Evolutionary conservation across 92 coral and sea anemone genomes (phyloP), one percentile per base, ranked within the genome.

Genomic region (Porites rus): DNA sequence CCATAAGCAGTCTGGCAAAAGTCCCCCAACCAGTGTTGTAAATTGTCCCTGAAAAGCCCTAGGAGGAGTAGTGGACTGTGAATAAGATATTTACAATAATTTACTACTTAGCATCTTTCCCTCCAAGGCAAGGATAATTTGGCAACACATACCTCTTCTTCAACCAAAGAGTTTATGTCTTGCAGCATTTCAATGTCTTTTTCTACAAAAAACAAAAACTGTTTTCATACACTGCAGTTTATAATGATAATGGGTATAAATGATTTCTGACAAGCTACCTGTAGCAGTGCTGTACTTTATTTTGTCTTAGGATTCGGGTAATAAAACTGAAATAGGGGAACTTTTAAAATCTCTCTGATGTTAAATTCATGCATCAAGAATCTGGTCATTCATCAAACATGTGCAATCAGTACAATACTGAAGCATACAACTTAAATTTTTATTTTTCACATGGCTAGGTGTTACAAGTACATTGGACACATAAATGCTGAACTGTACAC

Each of bases 141-240:
- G 4, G 16, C 50, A 51, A 9, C 21, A 85, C 93, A 68, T 79
- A 96, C 99, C 93, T 93, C 95, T 10, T 91, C 94, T 65, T 88
- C 87, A 12, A 90, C 95, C 50, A 97, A 67, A 59, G 91, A 91
- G 79, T 95, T 92, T 72, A 97, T 90, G 20, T 92, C 97, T 68
- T 87, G 83, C 22, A 97, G 91, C 90, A 95, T 90, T 59, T 95
- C 98, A 59, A 95, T 90, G 72, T 97, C 99, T 75, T 93, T 92
- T 59, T 92, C 98, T 94, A 76, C 11, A 79, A 76, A 80, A 24
- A 13, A 7, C 65, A 65, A 79, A 60, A 56, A 7, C 8, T 18
- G 12, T 10, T 25, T 62, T 62, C 7, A 18, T 54, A 54, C 60
- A 54, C 7, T 66, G 10, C 9, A 54, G 58, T 18, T 56, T 51